Percentiles rank a stretch among this genome's conserved stretches.
Evolutionary conservation across 2,888 invertebrate species (phyloP).

Genomic region (Matsumyia berberina): DNA sequence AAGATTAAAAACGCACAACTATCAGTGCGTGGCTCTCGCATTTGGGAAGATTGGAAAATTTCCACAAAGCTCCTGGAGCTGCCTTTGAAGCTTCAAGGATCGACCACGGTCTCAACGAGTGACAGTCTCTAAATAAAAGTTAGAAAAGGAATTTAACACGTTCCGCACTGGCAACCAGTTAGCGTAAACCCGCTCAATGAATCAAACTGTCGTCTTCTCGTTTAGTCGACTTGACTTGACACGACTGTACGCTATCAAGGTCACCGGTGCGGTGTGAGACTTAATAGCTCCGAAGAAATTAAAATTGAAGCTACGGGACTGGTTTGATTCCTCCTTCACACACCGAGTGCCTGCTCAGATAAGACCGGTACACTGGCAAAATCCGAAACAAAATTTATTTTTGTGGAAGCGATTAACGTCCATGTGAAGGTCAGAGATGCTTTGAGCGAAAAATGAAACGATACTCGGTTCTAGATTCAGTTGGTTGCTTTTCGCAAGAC

Average conservation of each 20-base stretch:
- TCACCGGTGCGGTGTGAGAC: conserved; percentile 6
- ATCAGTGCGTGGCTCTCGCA: conserved; percentile 7
- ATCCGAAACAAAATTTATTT: neutral
- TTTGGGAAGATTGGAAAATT: neutral
- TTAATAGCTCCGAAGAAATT: conserved; percentile 17
- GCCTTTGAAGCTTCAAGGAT: conserved; percentile 1
- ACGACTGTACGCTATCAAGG: conserved; percentile 28
- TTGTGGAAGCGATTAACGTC: too few relatives aligned
- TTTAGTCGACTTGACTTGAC: neutral
- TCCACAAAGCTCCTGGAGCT: neutral
- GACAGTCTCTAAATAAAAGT: neutral
- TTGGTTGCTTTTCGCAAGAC: neutral
- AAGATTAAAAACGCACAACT: neutral
- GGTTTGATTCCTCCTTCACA: conserved; percentile 16
- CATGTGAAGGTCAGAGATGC: neutral
- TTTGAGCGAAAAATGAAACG: neutral
- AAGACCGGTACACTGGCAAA: conserved; percentile 18
- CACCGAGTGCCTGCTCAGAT: conserved; percentile 1
- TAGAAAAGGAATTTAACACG: conserved; percentile 1
- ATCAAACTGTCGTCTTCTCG: too few relatives aligned
- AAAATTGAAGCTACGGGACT: conserved; percentile 13
- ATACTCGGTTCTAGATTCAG: neutral
- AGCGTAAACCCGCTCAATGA: neutral
- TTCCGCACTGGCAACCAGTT: neutral
- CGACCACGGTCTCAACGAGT: neutral